Conservation (phyloP, 2,113 vertebrate genomes). For the Astatoreochromis straeleni region DNA sequence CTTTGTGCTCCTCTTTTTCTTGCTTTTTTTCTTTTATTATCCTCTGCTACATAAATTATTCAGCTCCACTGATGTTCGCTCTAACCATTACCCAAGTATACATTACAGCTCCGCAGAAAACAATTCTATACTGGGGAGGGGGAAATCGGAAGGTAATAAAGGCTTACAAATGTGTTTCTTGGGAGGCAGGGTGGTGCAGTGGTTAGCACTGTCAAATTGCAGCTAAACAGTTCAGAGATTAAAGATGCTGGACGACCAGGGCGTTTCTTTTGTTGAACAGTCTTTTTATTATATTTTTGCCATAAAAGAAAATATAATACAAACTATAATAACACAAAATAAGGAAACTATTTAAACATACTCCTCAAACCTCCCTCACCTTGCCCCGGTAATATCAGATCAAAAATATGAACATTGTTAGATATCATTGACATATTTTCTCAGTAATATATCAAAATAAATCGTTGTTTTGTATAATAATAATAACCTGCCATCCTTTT, state of each 20-base stretch:
- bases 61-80: background rate
- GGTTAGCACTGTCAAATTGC: background rate
- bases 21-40: background rate
- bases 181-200: background rate
- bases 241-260: background rate
- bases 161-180: background rate
- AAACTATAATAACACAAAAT: background rate
- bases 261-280: background rate
- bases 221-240: background rate
- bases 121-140: background rate
- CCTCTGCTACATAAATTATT: conserved; percentile 43
- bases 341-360: background rate
- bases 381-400: background rate
- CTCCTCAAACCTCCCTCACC: background rate
- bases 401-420: background rate
- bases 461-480: background rate
- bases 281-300: background rate
- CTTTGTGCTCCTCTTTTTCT: background rate
- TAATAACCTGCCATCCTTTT: background rate
- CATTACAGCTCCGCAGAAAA: background rate
- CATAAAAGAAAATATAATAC: background rate
- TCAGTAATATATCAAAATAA: background rate
- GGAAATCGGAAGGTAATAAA: background rate
- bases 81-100: background rate
- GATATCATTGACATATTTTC: background rate